phyloP scores from a whole-genome alignment of 2,888 invertebrate genomes.

The Acanthosoma haemorrhoidale region DNA sequence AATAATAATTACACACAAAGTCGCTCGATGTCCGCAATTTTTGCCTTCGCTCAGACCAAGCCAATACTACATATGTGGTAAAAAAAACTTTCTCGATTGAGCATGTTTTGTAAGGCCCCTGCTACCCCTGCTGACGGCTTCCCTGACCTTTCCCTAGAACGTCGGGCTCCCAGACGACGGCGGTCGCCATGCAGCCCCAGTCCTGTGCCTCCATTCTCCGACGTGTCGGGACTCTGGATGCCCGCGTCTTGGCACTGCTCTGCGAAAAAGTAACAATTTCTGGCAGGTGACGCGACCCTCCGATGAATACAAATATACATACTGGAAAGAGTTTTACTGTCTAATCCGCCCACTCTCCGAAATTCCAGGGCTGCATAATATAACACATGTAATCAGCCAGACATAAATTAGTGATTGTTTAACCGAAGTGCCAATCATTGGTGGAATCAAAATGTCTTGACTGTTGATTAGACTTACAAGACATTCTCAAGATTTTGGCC shows the following conservation, averaged over 20 bases:
- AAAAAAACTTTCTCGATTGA: too few species aligned
- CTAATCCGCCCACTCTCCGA: neutral
- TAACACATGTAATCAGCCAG: too few species aligned
- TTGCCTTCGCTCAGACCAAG: too few species aligned
- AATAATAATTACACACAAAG: too few species aligned
- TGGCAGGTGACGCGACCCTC: neutral
- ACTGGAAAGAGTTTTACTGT: slow-evolving; percentile 20
- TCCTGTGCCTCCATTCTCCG: neutral
- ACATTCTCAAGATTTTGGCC: too few species aligned
- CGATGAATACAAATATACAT: slow-evolving; percentile 15
- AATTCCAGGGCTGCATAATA: neutral
- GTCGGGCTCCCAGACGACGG: neutral
- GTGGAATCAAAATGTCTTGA: too few species aligned
- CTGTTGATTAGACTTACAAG: too few species aligned
- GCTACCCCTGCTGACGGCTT: too few species aligned
- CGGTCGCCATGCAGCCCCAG: neutral
- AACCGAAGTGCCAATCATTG: too few species aligned
- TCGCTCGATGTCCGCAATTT: too few species aligned
- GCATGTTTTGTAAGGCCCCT: neutral
- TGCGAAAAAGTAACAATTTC: slow-evolving; percentile 24
- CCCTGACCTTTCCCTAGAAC: slow-evolving; percentile 11
- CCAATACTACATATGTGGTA: too few species aligned
- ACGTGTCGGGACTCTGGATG: neutral
- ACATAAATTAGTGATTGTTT: too few species aligned
- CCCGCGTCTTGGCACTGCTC: neutral